phyloP scores from a whole-genome alignment of 1,140 invertebrate species.

The Latrodectus geometricus region DNA sequence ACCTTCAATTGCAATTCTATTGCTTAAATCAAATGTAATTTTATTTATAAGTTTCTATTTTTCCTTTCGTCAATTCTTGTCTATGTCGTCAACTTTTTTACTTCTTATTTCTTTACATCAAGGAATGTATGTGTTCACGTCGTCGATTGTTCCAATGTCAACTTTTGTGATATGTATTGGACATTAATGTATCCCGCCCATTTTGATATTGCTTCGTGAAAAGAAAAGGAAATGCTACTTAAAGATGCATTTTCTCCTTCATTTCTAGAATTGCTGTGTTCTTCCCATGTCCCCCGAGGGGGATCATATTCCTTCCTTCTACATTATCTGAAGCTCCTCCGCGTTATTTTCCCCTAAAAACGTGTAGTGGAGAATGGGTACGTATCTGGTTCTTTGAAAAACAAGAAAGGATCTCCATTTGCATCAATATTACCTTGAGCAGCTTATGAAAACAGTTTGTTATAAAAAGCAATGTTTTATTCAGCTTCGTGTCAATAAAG shows the following conservation, averaged over 20 bases:
- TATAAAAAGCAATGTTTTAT: constrained; percentile 17
- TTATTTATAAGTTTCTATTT: no score
- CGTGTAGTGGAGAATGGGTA: neutral
- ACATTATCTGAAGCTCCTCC: neutral
- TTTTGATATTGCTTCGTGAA: neutral
- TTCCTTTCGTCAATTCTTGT: no score
- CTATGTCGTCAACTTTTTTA: no score
- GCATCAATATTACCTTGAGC: neutral
- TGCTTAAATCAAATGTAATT: no score
- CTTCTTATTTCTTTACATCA: no score
- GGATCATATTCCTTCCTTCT: neutral
- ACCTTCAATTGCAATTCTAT: no score
- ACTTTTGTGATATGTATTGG: constrained; percentile 9
- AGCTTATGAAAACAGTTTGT: neutral
- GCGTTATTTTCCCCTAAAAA: neutral
- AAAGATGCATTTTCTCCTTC: neutral
- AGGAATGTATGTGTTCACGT: no score
- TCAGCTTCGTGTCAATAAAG: neutral
- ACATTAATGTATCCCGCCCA: constrained; percentile 8
- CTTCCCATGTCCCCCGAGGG: neutral
- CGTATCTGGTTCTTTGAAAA: neutral
- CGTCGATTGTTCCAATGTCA: neutral
- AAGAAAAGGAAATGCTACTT: neutral
- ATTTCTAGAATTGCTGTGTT: neutral
- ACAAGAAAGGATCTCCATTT: neutral